Base-by-base conservation (phyloP, 1,140 invertebrate species). In the Rhyacophila brunnea region DNA sequence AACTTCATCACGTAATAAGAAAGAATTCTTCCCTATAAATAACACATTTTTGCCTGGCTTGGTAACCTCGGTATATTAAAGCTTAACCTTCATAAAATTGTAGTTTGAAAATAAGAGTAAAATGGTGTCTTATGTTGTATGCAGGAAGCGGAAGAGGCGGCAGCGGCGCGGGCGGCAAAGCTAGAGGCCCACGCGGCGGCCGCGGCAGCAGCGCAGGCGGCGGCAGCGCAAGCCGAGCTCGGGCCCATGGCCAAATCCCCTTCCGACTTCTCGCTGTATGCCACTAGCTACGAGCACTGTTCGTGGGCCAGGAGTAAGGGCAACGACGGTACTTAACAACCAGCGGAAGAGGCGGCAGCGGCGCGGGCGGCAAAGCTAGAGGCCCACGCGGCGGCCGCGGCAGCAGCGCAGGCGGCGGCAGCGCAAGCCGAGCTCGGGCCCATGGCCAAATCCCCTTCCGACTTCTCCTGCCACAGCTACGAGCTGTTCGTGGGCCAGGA, bases 341-440 rank as follows among this genome's bases (percentile, higher is more conserved):
- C 90, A 91, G 71, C 92, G 95, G 74, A 89, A 90, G 73, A 92
- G 93, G 85, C 93, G 84, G 90, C 71, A 94, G 91, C 70, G 90
- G 91, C 66, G 84, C 83, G 71, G 84, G 88, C 67, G 91, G n/a
- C n/a, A n/a, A 85, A 85, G 58, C 76, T 69, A 49, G 80, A 68
- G 74, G 83, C 75, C 61, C 71, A 74, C 60, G 81, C 81, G 40
- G 78, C 80, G 17, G 77, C 78, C 38, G 77, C 78, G 35, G 80
- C 79, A 14, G 80, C 80, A 20, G 81, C 80, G 17, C 83, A 82
- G 18, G 82, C 81, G 66, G 84, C 84, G n/a, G 81, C 80, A 11
- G 81, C 82, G 28, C 83, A 81, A 58, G 82, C 74, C 20, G 77
- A 81, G 50, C n/a, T 38, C 13, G 82, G 81, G 2, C 74, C 79